phyloP scores from a whole-genome alignment of 2,113 vertebrate species.

The Arvicanthis niloticus region DNA sequence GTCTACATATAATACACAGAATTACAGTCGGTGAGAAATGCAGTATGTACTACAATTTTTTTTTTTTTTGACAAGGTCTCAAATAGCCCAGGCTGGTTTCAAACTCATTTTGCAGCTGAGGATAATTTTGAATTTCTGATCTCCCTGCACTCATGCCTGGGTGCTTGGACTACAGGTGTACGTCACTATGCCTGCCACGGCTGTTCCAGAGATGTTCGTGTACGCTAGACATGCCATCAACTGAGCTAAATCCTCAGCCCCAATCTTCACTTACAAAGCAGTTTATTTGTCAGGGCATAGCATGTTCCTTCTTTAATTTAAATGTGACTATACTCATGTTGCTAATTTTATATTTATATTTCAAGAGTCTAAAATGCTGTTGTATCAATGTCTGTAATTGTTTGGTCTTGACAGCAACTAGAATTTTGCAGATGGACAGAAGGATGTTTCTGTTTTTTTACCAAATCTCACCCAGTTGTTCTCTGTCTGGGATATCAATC shows the following conservation, averaged over 20 bases:
- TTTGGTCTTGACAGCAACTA: neutral
- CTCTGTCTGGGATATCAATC: neutral
- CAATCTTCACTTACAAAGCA: constrained; percentile 12
- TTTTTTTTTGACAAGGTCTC: too few relatives aligned
- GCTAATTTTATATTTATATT: constrained; percentile 47
- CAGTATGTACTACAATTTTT: too few relatives aligned
- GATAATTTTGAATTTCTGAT: neutral
- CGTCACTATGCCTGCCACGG: too few relatives aligned
- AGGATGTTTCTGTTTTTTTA: neutral
- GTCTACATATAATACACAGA: too few relatives aligned
- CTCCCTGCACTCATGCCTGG: too few relatives aligned
- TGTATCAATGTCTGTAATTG: neutral
- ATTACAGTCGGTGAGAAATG: too few relatives aligned
- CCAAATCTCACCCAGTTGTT: neutral
- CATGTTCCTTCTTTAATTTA: constrained; percentile 40
- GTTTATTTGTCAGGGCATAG: neutral
- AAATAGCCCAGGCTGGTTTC: too few relatives aligned
- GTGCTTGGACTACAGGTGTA: too few relatives aligned
- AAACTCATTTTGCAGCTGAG: neutral
- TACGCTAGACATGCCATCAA: too few relatives aligned
- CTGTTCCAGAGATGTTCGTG: too few relatives aligned
- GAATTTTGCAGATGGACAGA: neutral
- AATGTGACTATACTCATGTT: neutral
- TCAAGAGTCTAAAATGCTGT: constrained; percentile 39
- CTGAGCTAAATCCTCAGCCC: neutral